A percentile compares a stretch with the other conserved stretches of the same genome.
These are phyloP conservation scores for Enteromius anoplus DNA, from an alignment of 2,797 vertebrate species.

Conservation along the genomic window DNA sequence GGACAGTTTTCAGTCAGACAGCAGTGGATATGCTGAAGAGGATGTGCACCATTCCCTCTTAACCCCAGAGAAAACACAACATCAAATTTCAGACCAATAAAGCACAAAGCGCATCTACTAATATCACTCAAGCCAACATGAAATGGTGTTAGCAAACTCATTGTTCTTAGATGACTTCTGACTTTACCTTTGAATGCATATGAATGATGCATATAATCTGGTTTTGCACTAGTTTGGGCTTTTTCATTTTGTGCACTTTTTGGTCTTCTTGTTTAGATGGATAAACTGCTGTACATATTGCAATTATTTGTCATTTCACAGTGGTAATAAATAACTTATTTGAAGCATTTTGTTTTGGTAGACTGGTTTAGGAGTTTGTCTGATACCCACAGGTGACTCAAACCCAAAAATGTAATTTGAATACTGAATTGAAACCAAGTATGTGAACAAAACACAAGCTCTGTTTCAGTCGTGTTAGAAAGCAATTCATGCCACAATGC, in stretches of 20 bases:
- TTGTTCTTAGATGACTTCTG: background rate
- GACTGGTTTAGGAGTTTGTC: background rate
- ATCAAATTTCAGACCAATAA: background rate
- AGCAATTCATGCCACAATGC: background rate
- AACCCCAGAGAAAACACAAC: conserved; percentile 39
- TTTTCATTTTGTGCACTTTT: background rate
- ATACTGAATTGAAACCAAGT: background rate
- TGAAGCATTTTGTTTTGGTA: background rate
- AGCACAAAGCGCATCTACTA: background rate
- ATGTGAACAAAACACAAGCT: background rate
- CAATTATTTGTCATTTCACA: conserved; percentile 45
- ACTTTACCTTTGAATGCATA: background rate
- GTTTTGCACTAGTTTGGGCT: conserved; percentile 7
- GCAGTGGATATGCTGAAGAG: conserved; percentile 80
- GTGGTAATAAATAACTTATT: conserved; percentile 48
- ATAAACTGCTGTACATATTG: background rate
- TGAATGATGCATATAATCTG: background rate
- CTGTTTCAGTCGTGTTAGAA: background rate
- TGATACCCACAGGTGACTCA: background rate
- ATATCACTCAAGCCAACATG: background rate
- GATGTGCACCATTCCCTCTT: conserved; percentile 59
- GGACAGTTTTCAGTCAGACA: conserved; percentile 77
- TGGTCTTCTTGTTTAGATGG: background rate
- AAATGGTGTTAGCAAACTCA: conserved; percentile 9
- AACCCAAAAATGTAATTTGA: background rate